Percentiles rank a stretch among this genome's conserved stretches.
These are phyloP conservation scores for Aspidoscelis tigris DNA, from an alignment of 2,113 vertebrate genomes.

Conservation along the genomic window DNA sequence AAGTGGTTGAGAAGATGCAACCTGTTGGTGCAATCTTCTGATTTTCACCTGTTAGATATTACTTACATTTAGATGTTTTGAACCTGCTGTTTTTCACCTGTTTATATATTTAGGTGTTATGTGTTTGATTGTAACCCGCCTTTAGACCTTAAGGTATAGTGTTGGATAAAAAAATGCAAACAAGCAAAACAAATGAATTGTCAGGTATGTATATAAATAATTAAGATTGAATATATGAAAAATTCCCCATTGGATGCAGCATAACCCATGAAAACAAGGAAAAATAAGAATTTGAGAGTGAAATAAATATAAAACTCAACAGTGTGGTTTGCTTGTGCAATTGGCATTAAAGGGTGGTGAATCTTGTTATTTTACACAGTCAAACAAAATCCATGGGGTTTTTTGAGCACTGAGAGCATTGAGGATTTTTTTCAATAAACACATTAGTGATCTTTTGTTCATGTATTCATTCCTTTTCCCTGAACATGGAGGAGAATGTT, in stretches of 20 bases:
- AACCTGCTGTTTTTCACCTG: no score
- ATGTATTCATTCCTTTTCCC: slow-evolving; percentile 27
- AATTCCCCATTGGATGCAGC: slow-evolving; percentile 36
- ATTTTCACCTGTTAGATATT: no score
- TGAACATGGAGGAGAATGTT: slow-evolving; percentile 31
- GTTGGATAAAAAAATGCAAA: no score
- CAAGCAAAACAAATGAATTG: neutral
- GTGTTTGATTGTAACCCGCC: no score
- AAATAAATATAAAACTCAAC: slow-evolving; percentile 41
- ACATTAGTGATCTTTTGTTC: slow-evolving; percentile 41
- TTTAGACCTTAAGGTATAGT: no score
- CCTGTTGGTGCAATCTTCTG: no score
- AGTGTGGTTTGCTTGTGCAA: neutral
- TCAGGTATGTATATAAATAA: slow-evolving; percentile 4
- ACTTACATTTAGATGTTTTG: no score
- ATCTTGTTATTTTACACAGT: slow-evolving; percentile 16
- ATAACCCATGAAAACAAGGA: slow-evolving; percentile 6
- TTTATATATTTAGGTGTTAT: no score
- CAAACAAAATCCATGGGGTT: neutral
- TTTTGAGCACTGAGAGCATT: slow-evolving; percentile 21
- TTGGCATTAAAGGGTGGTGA: slow-evolving; percentile 20
- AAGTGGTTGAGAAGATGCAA: no score
- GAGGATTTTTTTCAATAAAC: slow-evolving; percentile 37
- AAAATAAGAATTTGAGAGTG: slow-evolving; percentile 49
- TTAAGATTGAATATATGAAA: slow-evolving; percentile 50